These are phyloP conservation scores for Latrodectus elegans DNA, from an alignment of 2,888 invertebrate genomes.

Conservation along the genomic window DNA sequence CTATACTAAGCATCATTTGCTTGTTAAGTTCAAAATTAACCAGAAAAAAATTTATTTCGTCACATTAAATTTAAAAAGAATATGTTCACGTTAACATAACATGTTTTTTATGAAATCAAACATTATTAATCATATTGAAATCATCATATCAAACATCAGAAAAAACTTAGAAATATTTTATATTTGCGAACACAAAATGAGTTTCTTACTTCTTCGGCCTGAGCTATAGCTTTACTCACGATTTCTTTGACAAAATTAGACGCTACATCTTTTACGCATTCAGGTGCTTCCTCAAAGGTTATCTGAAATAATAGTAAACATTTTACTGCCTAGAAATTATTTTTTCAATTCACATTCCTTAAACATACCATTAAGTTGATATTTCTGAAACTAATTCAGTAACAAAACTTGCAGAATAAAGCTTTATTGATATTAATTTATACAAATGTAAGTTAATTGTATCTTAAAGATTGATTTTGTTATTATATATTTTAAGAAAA, in stretches of 20 bases:
- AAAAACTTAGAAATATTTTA: too few species aligned
- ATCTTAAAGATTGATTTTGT: background rate
- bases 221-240: conserved; percentile 48
- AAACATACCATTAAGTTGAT: background rate
- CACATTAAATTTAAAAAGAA: too few species aligned
- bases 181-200: too few species aligned
- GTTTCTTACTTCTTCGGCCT: conserved; percentile 50
- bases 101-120: too few species aligned
- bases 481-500: background rate
- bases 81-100: too few species aligned
- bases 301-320: conserved; percentile 14
- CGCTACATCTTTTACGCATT: conserved; percentile 48
- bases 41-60: too few species aligned
- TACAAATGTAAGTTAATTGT: background rate
- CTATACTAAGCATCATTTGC: too few species aligned
- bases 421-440: background rate
- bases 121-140: too few species aligned
- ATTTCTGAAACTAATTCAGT: background rate
- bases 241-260: conserved; percentile 50
- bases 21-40: too few species aligned
- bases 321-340: background rate
- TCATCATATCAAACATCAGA: too few species aligned
- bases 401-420: background rate
- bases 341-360: background rate
- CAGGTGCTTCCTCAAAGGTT: conserved; percentile 47